Conservation (phyloP, 2,113 vertebrate genomes). For the Naja naja region DNA sequence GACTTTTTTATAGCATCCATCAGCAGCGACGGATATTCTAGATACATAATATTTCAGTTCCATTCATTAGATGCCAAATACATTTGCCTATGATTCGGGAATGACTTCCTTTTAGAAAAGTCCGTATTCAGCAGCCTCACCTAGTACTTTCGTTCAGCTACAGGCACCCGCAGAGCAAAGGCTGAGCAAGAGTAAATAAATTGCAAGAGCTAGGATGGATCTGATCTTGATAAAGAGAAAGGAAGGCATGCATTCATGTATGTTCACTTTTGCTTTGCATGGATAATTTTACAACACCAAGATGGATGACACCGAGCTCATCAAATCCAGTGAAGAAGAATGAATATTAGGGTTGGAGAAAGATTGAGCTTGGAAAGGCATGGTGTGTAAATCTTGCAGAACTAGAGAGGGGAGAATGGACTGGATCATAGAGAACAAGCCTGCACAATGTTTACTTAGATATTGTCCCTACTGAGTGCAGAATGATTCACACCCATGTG, state of each 20-base stretch:
- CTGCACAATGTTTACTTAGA: not conserved
- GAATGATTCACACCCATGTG: not conserved
- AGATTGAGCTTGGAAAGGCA: not conserved
- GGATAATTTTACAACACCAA: not conserved
- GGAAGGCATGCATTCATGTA: not conserved
- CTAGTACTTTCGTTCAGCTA: not conserved
- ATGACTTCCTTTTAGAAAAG: constrained; percentile 21
- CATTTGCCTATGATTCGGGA: constrained; percentile 9
- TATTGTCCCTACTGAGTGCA: not conserved
- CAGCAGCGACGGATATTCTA: constrained; percentile 26
- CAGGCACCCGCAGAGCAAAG: constrained; percentile 17
- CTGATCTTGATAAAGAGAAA: not conserved
- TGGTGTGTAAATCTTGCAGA: too few species aligned
- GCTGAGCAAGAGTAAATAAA: not conserved
- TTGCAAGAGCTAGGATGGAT: constrained; percentile 11
- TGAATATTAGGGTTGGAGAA: not conserved
- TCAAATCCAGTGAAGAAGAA: not conserved
- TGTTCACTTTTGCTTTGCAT: not conserved
- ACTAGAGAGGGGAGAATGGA: not conserved
- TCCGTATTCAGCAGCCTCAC: not conserved
- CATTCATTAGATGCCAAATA: not conserved
- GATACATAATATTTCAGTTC: constrained; percentile 21
- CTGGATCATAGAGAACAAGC: not conserved
- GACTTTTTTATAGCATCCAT: constrained; percentile 1
- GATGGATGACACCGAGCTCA: not conserved